These are phyloP conservation scores for Ptiloglossa arizonensis DNA, from an alignment of 1,140 invertebrate genomes.

Conservation along the genomic window DNA sequence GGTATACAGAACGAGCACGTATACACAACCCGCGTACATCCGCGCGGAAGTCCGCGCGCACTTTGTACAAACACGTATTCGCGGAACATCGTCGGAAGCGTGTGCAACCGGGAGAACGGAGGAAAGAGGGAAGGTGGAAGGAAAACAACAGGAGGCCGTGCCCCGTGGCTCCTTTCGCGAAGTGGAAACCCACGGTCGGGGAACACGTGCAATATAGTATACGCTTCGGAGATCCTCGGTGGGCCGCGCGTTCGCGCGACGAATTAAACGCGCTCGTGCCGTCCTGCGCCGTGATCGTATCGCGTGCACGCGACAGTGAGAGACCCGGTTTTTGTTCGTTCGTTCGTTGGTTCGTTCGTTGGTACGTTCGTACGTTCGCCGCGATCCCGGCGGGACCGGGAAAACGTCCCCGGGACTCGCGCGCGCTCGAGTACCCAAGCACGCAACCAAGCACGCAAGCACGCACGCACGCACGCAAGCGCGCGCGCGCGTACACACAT, in stretches of 20 bases:
- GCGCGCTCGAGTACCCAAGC: too few relatives aligned
- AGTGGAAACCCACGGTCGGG: slow-evolving; percentile 32
- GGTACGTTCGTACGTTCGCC: too few relatives aligned
- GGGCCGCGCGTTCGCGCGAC: slow-evolving; percentile 19
- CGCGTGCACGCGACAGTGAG: slow-evolving; percentile 23
- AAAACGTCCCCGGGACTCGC: too few relatives aligned
- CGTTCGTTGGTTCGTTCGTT: too few relatives aligned
- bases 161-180: background rate
- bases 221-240: slow-evolving; percentile 18
- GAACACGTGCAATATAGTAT: slow-evolving; percentile 37
- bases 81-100: slow-evolving; percentile 23
- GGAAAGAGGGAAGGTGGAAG: background rate
- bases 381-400: too few relatives aligned
- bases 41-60: slow-evolving; percentile 34
- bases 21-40: background rate
- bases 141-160: background rate
- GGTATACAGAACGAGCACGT: too few relatives aligned
- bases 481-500: too few relatives aligned
- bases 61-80: background rate
- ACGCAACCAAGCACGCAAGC: too few relatives aligned
- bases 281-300: slow-evolving; percentile 41
- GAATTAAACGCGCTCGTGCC: slow-evolving; percentile 36
- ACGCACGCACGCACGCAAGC: too few relatives aligned
- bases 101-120: background rate
- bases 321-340: background rate